Conservation (phyloP, 2,113 vertebrate genomes). For the Nothoprocta pentlandii region DNA sequence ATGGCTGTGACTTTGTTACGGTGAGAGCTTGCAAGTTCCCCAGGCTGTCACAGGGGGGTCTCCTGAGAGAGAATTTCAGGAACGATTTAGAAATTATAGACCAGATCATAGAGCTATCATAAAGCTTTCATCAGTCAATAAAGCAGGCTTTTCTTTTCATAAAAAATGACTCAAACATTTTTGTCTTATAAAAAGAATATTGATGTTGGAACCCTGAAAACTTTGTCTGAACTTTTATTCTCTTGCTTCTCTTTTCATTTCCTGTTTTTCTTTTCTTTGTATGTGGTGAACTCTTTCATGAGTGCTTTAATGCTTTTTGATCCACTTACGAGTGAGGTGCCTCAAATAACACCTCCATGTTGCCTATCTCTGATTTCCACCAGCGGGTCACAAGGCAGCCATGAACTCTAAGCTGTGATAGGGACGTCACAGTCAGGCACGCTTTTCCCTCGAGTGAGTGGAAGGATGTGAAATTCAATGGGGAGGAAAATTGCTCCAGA, state of each 20-base stretch:
- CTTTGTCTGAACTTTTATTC: constrained; percentile 71
- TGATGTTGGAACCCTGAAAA: constrained; percentile 70
- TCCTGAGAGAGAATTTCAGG: constrained; percentile 52
- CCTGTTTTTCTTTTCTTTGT: constrained; percentile 54
- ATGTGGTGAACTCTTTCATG: constrained; percentile 15
- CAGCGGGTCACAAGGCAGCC: not conserved
- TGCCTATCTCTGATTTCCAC: not conserved
- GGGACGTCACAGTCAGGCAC: not conserved
- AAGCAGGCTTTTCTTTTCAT: constrained; percentile 73
- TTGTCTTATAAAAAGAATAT: constrained; percentile 69
- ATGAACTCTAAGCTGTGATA: not conserved
- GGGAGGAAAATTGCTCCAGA: not conserved
- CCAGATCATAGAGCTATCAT: constrained; percentile 71
- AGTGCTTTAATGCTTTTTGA: constrained; percentile 48
- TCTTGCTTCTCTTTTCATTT: constrained; percentile 68
- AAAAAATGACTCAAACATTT: constrained; percentile 54
- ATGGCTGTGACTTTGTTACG: not conserved
- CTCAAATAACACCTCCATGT: constrained; percentile 31
- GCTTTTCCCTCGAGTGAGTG: not conserved
- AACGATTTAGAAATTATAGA: constrained; percentile 75
- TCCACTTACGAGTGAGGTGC: constrained; percentile 17
- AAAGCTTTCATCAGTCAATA: constrained; percentile 82
- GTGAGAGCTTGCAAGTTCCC: not conserved
- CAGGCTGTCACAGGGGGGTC: not conserved
- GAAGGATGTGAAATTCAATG: not conserved